Evolutionary conservation across 2,113 vertebrate genomes (phyloP), one percentile per base, ranked within the genome.

Genomic region (Coregonus clupeaformis): DNA sequence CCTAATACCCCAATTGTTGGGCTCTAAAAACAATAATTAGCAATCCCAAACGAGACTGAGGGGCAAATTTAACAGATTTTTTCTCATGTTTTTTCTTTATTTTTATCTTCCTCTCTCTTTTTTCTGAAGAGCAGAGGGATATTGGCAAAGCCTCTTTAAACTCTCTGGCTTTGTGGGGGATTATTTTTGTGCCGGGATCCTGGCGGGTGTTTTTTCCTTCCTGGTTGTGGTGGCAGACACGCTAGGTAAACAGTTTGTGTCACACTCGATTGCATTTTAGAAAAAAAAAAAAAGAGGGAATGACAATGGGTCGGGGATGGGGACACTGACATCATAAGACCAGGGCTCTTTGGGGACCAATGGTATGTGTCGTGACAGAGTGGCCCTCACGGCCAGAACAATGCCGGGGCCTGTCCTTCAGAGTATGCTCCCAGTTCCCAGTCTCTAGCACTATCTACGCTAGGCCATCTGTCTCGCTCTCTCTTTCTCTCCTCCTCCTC

Each of bases 381-480:
- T 92, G 92, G 93, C 94, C 95, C 91, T 94, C 92, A 69, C 89
- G 87, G 77, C 90, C 73, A 92, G 92, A 95, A 95, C 95, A 96
- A 97, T 95, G 92, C 92, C 93, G 94, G 94, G 91, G 90, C 92
- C 93, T 90, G 83, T 94, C 93, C 94, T 95, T 92, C 92, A 93
- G 94, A 95, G 94, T 89, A 87, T 92, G 93, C 93, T 94, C 94
- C 93, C 93, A 89, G 93, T 93, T 94, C 93, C 93, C 92, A 91
- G 93, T 94, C 82, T 83, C 87, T 92, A 91, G 92, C 94, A 94
- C 94, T 97, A 98, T 97, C 96, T 96, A 94, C 95, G 91, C 95
- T 90, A 94, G 93, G 96, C 96, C 97, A 99, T 97, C 96, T 98
- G 97, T 96, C 94, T 91, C 90, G 91, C 91, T 70, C 92, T 89